phyloP scores from a whole-genome alignment of 2,797 vertebrate genomes.

The Hypotaenidia okinawae region DNA sequence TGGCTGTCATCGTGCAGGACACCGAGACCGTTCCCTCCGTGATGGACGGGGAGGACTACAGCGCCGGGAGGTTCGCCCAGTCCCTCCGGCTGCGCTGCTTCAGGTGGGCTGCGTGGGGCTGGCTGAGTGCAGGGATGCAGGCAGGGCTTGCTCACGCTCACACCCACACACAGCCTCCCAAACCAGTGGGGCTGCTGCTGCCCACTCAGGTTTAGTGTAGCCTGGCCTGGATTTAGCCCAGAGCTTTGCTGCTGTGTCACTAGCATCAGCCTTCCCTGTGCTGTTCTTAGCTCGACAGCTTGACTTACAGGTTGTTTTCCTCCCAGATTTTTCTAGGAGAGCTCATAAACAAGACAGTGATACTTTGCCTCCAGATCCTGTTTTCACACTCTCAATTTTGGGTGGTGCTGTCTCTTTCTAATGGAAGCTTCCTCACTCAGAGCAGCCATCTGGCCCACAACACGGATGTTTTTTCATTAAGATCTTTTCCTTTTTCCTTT shows the following conservation, averaged over 20 bases:
- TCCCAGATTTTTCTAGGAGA: not conserved
- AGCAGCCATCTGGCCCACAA: slow-evolving; percentile 46
- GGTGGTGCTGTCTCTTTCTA: not conserved
- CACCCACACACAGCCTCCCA: fast-evolving
- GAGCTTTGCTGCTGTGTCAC: not conserved
- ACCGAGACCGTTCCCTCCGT: slow-evolving; percentile 80
- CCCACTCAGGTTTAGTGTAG: not conserved
- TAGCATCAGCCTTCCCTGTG: not conserved
- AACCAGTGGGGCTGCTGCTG: fast-evolving
- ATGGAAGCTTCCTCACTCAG: slow-evolving; percentile 25
- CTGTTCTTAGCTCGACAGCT: not conserved
- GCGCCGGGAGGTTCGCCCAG: slow-evolving; percentile 85
- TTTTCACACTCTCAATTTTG: slow-evolving; percentile 25
- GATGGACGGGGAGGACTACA: slow-evolving; percentile 88
- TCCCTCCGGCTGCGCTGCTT: slow-evolving; percentile 91
- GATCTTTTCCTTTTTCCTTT: not conserved
- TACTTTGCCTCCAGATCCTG: not conserved
- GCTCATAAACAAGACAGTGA: not conserved
- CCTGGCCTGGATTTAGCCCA: not conserved
- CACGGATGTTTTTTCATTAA: not conserved
- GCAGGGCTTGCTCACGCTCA: not conserved
- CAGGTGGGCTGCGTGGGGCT: slow-evolving; percentile 73
- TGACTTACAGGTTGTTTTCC: not conserved
- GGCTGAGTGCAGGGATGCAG: fast-evolving
- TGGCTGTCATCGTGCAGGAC: slow-evolving; percentile 93